These are phyloP conservation scores for Synchiropus splendidus DNA, from an alignment of 2,113 vertebrate species.

Conservation along the genomic window DNA sequence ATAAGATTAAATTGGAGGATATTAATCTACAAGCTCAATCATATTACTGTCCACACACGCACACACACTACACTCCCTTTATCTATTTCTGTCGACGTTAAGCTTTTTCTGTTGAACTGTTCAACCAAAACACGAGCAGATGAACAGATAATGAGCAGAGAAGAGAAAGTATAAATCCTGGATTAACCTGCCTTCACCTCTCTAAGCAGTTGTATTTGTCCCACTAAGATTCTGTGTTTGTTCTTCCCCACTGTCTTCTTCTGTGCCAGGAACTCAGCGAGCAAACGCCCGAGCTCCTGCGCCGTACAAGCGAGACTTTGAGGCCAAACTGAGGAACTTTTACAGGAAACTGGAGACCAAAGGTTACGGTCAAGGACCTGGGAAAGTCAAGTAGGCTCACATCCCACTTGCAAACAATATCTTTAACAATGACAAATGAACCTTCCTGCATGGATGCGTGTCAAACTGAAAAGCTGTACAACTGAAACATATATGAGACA, in stretches of 20 bases:
- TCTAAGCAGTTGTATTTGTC: not conserved
- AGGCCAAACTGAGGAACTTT: slow-evolving; percentile 97
- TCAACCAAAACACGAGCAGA: slow-evolving; percentile 1
- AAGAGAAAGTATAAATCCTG: slow-evolving; percentile 23
- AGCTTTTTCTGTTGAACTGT: too few relatives aligned
- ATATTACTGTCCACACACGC: too few relatives aligned
- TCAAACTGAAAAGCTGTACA: too few relatives aligned
- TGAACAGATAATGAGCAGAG: slow-evolving; percentile 1
- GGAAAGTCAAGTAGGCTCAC: slow-evolving; percentile 87
- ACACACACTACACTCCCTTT: too few relatives aligned
- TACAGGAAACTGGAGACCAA: slow-evolving; percentile 98
- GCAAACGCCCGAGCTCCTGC: slow-evolving; percentile 94
- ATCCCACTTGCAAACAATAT: not conserved
- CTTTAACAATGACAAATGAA: too few relatives aligned
- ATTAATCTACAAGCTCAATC: too few relatives aligned
- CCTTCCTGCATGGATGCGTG: too few relatives aligned
- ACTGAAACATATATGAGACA: too few relatives aligned
- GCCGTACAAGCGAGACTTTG: slow-evolving; percentile 96
- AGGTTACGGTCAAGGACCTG: slow-evolving; percentile 96
- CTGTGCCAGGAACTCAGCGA: slow-evolving; percentile 81
- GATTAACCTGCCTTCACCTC: slow-evolving; percentile 23
- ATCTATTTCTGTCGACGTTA: too few relatives aligned
- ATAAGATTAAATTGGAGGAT: too few relatives aligned
- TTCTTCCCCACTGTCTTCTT: not conserved
- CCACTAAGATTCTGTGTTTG: not conserved